Conservation (phyloP, 1,140 invertebrate species). For the Neodiprion fabricii region DNA sequence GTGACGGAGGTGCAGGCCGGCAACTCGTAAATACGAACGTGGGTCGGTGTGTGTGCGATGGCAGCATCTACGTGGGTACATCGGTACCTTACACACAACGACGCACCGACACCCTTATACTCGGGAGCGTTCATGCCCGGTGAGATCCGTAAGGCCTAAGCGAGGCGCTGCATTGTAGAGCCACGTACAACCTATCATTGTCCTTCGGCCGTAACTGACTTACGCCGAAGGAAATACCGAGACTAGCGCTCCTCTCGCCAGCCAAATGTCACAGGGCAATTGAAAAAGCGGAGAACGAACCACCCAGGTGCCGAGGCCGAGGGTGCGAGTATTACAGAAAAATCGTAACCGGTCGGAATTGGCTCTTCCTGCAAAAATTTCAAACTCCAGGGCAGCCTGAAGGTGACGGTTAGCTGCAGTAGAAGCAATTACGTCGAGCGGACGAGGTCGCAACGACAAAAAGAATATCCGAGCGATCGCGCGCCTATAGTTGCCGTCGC, state of each 20-base stretch:
- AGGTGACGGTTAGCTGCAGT: too few species aligned
- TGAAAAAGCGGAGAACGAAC: background rate
- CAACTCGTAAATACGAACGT: background rate
- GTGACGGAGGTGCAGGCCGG: background rate
- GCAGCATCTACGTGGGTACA: too few species aligned
- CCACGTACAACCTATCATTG: conserved; percentile 59
- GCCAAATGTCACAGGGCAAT: conserved; percentile 38
- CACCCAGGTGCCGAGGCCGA: background rate
- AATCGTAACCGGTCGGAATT: too few species aligned
- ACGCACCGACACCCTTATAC: too few species aligned
- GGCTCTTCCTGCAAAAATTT: too few species aligned
- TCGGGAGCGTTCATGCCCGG: background rate
- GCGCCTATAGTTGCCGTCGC: background rate
- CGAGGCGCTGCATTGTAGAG: conserved; percentile 50
- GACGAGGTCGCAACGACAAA: too few species aligned
- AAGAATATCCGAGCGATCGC: too few species aligned
- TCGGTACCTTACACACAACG: too few species aligned
- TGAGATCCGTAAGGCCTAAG: conserved; percentile 39
- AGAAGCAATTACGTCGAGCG: too few species aligned
- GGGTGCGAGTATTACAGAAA: too few species aligned
- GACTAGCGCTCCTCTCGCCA: conserved; percentile 19
- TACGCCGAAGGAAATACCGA: background rate
- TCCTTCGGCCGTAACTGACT: conserved; percentile 35
- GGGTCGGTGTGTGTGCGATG: too few species aligned
- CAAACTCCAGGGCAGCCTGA: too few species aligned